A percentile compares a stretch with the other conserved stretches of the same genome.
Evolutionary conservation across 2,797 vertebrate species (phyloP).

Genomic region (Alauda arvensis): DNA sequence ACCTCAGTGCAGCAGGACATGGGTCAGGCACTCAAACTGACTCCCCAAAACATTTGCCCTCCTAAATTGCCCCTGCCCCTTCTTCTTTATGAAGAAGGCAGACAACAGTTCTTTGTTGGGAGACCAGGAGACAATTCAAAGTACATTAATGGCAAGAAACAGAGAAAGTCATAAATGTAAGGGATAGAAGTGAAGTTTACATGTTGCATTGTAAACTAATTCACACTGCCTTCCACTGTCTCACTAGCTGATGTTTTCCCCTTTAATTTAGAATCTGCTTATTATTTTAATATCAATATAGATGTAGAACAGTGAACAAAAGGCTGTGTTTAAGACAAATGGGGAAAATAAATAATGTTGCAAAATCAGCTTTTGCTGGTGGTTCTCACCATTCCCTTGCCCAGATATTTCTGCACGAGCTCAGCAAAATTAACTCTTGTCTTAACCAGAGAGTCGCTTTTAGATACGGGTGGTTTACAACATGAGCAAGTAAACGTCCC

Average conservation of each 20-base stretch:
- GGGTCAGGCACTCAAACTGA: constrained; percentile 42
- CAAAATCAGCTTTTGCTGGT: neutral
- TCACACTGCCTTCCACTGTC: neutral
- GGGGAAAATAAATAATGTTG: neutral
- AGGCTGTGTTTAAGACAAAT: neutral
- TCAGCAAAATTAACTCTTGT: neutral
- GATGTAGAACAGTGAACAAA: neutral
- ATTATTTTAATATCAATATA: neutral
- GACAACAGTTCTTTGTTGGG: too few species aligned
- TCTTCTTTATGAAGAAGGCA: constrained; percentile 51
- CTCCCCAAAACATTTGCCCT: constrained; percentile 72
- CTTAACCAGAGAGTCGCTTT: neutral
- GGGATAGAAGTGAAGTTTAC: neutral
- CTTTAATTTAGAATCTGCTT: constrained; percentile 3
- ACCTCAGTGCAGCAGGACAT: accelerated
- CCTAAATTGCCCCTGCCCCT: constrained; percentile 65
- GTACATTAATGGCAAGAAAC: constrained; percentile 68
- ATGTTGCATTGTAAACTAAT: neutral
- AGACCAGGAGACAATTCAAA: constrained; percentile 70
- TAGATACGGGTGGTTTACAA: neutral
- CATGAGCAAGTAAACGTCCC: accelerated
- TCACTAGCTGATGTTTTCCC: neutral
- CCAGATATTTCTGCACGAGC: neutral
- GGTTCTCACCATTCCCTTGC: neutral
- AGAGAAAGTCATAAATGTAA: constrained; percentile 68